These are phyloP conservation scores for Semicossyphus pulcher DNA, from an alignment of 2,113 vertebrate genomes.

Conservation along the genomic window DNA sequence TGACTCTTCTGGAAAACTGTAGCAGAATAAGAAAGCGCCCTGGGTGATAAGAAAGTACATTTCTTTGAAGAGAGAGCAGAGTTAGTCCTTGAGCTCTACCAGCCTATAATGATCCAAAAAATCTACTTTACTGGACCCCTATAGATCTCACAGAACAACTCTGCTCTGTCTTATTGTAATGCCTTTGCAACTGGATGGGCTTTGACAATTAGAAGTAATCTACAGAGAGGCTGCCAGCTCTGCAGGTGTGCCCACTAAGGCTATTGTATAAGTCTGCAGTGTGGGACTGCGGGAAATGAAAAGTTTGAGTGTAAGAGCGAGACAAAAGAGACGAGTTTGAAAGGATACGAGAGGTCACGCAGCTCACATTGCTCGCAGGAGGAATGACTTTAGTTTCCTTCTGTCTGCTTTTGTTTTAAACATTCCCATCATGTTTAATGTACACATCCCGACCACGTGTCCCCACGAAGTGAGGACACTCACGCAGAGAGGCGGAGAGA, in stretches of 20 bases:
- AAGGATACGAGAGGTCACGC: slow-evolving; percentile 45
- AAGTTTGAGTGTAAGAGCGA: slow-evolving; percentile 35
- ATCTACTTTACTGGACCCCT: slow-evolving; percentile 8
- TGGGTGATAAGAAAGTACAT: neutral
- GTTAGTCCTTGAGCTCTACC: slow-evolving; percentile 23
- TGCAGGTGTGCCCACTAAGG: neutral
- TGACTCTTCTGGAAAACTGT: neutral
- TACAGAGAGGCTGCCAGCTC: slow-evolving; percentile 18
- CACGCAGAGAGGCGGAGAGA: slow-evolving; percentile 62
- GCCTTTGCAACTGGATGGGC: slow-evolving; percentile 7
- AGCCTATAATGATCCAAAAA: slow-evolving; percentile 26
- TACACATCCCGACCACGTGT: slow-evolving; percentile 53
- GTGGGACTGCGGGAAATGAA: slow-evolving; percentile 24
- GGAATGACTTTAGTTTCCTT: slow-evolving; percentile 33
- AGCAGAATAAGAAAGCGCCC: neutral
- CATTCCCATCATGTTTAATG: slow-evolving; percentile 59
- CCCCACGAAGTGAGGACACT: slow-evolving; percentile 54
- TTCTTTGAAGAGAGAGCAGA: slow-evolving; percentile 14
- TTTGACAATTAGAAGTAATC: slow-evolving; percentile 28
- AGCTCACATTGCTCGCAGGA: slow-evolving; percentile 42
- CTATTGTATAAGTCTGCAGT: slow-evolving; percentile 12
- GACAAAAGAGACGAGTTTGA: slow-evolving; percentile 32
- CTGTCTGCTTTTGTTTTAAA: slow-evolving; percentile 51
- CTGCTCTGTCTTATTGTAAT: slow-evolving; percentile 14
- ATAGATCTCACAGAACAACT: slow-evolving; percentile 13